Base-by-base conservation (phyloP, 2,113 vertebrate genomes). In the Siniperca knerii region DNA sequence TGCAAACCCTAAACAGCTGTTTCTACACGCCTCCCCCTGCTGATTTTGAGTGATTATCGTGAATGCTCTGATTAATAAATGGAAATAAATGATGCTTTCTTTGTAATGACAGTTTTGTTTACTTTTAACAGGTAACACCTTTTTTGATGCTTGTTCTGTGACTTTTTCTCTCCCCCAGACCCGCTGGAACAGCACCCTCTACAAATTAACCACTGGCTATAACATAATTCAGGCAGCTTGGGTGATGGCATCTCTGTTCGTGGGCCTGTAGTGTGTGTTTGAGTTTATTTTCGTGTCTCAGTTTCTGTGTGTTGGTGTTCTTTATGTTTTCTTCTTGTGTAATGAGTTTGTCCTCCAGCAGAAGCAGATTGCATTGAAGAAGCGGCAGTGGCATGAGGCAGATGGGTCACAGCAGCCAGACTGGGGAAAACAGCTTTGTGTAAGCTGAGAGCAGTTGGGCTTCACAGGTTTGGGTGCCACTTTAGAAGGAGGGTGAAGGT, bases 361-460 rank as follows among this genome's bases (percentile, higher is more conserved):
- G 89, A 89, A 92, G 89, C 94, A 95, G 84, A 95, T 88, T 6
- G 91, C 55, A 8, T 92, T 95, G 91, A 95, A 95, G 88, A 95
- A 94, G 77, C 35, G 93, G 64, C 93, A 96, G 78, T 93, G 94
- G 87, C 95, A 96, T 3, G 57, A 72, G 15, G 90, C 83, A 11
- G 77, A 75, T 0, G 76, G 46, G 23, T 92, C 90, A 48, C 95
- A 96, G 91, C 95, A 96, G 65, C 88, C 89, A 1, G 84, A 79
- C 62, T 70, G 85, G 1, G 89, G 92, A 35, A 88, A 5, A 33
- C 95, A 95, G 89, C 87, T 93, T 42, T 93, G 92, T 18, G 78
- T 70, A 0, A 87, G 42, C 67, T 46, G 44, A 5, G 93, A 92
- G 79, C 95, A 95, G 4, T 20, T 69, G 1, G 42, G 21, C 3